These are phyloP conservation scores for Cylindroiulus punctatus DNA, from an alignment of 2,888 invertebrate species.

Conservation along the genomic window DNA sequence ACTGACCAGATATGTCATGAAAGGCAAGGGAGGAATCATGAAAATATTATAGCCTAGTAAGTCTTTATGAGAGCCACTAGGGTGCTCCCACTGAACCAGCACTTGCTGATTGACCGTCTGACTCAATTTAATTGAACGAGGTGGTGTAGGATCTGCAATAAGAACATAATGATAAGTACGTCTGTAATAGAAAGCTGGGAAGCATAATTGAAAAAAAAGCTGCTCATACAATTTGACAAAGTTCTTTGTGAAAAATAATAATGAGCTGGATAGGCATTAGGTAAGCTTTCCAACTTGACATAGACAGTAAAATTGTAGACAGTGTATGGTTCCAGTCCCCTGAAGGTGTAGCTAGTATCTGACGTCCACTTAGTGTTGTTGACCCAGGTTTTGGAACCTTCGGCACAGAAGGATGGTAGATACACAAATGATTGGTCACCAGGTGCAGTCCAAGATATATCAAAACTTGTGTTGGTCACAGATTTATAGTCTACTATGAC, in stretches of 20 bases:
- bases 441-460: constrained; percentile 73
- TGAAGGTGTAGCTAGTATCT: constrained; percentile 73
- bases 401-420: constrained; percentile 71
- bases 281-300: constrained; percentile 65
- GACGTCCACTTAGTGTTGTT: constrained; percentile 72
- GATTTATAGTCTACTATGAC: constrained; percentile 75
- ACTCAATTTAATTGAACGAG: constrained; percentile 73
- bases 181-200: background rate
- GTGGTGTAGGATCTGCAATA: constrained; percentile 74
- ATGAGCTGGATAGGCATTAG: constrained; percentile 48
- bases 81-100: constrained; percentile 76
- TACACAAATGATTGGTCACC: constrained; percentile 71
- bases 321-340: constrained; percentile 75
- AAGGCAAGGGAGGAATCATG: constrained; percentile 74
- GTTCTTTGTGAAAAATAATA: constrained; percentile 24
- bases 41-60: constrained; percentile 74
- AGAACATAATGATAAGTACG: constrained; percentile 1
- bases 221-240: constrained; percentile 15
- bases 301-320: constrained; percentile 84
- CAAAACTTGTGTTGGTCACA: constrained; percentile 73
- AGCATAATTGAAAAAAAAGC: background rate
- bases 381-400: constrained; percentile 69
- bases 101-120: constrained; percentile 76
- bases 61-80: constrained; percentile 73
- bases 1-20: constrained; percentile 66